Percentiles rank a stretch among this genome's conserved stretches.
phyloP scores from a whole-genome alignment of 2,113 vertebrate genomes.

The Myiopsitta monachus region DNA sequence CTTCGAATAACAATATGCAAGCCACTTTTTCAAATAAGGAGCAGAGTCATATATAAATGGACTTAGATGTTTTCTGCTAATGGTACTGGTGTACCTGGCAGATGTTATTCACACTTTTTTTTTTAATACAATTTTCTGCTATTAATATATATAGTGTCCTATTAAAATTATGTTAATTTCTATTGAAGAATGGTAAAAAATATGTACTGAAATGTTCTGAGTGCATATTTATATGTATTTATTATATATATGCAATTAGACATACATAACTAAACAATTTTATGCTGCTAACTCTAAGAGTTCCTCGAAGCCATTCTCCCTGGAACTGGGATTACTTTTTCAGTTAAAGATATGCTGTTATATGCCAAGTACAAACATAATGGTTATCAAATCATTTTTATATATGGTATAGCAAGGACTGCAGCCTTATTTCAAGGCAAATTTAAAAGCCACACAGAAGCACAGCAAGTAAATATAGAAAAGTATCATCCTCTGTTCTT shows the following conservation, averaged over 20 bases:
- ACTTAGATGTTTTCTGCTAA: not conserved
- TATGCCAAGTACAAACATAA: not conserved
- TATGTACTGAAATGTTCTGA: not conserved
- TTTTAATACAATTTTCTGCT: not conserved
- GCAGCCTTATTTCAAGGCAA: not conserved
- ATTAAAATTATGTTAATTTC: not conserved
- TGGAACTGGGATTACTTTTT: not conserved
- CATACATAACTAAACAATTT: not conserved
- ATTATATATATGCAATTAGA: not conserved
- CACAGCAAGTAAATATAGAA: not conserved
- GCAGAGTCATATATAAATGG: not conserved
- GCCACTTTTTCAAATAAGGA: not conserved
- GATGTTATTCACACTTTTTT: not conserved
- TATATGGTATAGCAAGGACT: not conserved
- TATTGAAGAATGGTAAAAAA: not conserved
- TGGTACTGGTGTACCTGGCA: not conserved
- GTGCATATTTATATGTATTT: not conserved
- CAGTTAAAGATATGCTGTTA: not conserved
- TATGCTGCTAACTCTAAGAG: not conserved
- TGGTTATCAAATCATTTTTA: not conserved
- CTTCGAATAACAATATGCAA: constrained; percentile 1
- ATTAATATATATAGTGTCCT: not conserved
- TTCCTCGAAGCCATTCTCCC: not conserved
- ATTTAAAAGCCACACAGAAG: not conserved
- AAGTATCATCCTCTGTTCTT: not conserved